Percentiles rank a stretch among this genome's conserved stretches.
phyloP scores from a whole-genome alignment of 2,797 vertebrate species.

The Enteromius thamalakanensis region DNA sequence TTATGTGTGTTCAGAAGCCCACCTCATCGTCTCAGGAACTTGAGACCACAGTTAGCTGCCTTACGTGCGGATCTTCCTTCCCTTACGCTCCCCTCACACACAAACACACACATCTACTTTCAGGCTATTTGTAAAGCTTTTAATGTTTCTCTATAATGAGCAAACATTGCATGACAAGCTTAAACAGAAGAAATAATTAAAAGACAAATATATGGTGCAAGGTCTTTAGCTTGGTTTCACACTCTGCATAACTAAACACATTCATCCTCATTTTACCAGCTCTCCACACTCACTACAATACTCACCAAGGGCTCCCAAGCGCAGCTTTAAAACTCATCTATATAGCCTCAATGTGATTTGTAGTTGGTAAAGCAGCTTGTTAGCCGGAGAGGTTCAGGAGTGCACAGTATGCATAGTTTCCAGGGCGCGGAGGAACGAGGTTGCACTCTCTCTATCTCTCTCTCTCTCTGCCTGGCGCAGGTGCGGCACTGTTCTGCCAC shows the following conservation, averaged over 20 bases:
- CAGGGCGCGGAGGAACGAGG: constrained; percentile 42
- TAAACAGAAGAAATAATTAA: constrained; percentile 57
- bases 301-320: constrained; percentile 19
- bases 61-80: constrained; percentile 11
- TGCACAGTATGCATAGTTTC: constrained; percentile 50
- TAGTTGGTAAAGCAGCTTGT: constrained; percentile 46
- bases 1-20: constrained; percentile 42
- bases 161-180: constrained; percentile 67
- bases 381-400: constrained; percentile 37
- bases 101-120: constrained; percentile 57
- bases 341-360: constrained; percentile 43
- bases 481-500: constrained; percentile 70
- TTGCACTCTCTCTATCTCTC: neutral
- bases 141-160: constrained; percentile 75
- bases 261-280: constrained; percentile 50
- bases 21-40: constrained; percentile 52
- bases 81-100: neutral
- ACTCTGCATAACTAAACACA: constrained; percentile 50
- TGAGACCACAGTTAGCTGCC: constrained; percentile 49
- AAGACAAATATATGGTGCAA: constrained; percentile 47
- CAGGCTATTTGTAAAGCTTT: constrained; percentile 73
- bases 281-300: constrained; percentile 27
- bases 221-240: constrained; percentile 46
- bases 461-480: constrained; percentile 65
- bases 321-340: constrained; percentile 47